A percentile compares a stretch with the other conserved stretches of the same genome.
Evolutionary conservation across 1,140 invertebrate genomes (phyloP).

Genomic region (Yoshiicerus persimilis): DNA sequence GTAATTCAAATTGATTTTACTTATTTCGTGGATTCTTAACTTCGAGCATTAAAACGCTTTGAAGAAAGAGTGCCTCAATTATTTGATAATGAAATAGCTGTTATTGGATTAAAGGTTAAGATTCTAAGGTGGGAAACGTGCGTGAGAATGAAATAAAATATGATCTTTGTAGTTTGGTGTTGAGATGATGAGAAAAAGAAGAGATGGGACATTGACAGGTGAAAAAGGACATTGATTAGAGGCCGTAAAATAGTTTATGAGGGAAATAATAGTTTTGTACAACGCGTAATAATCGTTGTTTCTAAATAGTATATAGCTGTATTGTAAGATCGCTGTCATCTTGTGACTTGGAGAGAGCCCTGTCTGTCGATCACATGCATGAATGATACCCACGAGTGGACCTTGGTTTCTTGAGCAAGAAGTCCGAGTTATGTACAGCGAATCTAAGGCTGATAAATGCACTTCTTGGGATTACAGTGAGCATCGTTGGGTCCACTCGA

Average conservation of each 20-base stretch:
- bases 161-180: not conserved
- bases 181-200: not conserved
- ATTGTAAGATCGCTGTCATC: not conserved
- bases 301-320: not conserved
- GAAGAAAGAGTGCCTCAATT: too few species aligned
- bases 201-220: not conserved
- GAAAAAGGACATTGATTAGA: not conserved
- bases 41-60: too few species aligned
- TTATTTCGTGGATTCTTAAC: too few species aligned
- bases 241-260: not conserved
- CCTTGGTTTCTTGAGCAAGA: not conserved
- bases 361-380: not conserved
- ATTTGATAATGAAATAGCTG: too few species aligned
- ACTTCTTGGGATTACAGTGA: not conserved
- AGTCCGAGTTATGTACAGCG: not conserved
- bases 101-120: not conserved
- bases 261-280: not conserved
- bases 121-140: not conserved
- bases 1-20: too few species aligned
- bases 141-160: not conserved
- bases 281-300: slow-evolving; percentile 14
- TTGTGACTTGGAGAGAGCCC: not conserved
- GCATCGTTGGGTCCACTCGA: too few species aligned
- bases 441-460: not conserved
- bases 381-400: not conserved